Conservation (phyloP, 2,113 vertebrate genomes). For the Oncorhynchus masou region DNA sequence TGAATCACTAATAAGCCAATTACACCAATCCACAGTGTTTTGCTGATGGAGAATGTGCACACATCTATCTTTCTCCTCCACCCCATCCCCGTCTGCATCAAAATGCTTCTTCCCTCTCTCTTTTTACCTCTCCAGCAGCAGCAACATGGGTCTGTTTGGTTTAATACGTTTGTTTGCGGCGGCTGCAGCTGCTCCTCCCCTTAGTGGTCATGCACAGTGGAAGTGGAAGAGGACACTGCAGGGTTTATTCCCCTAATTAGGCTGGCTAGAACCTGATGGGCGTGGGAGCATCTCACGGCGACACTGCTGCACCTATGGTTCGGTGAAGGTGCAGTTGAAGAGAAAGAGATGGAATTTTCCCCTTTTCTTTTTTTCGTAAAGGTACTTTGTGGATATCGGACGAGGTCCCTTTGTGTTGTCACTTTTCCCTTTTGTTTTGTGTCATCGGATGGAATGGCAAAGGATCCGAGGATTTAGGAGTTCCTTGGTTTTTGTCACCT, state of each 20-base stretch:
- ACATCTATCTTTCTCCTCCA: constrained; percentile 7
- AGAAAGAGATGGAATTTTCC: background rate
- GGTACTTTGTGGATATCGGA: background rate
- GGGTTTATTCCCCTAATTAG: constrained; percentile 63
- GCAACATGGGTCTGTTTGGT: constrained; percentile 57
- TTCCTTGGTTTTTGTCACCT: too few relatives aligned
- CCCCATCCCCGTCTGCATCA: constrained; percentile 16
- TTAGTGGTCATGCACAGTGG: constrained; percentile 35
- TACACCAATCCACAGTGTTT: constrained; percentile 50
- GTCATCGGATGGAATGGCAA: too few relatives aligned
- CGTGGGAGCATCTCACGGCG: background rate
- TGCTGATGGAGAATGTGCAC: constrained; percentile 42
- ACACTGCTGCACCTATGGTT: background rate
- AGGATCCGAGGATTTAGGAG: too few relatives aligned
- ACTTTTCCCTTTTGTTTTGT: background rate
- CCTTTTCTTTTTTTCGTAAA: background rate
- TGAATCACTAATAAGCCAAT: constrained; percentile 61
- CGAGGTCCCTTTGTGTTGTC: too few relatives aligned
- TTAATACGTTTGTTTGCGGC: constrained; percentile 65
- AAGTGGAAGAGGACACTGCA: constrained; percentile 47
- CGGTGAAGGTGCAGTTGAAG: background rate
- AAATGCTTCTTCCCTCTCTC: background rate
- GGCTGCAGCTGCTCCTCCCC: constrained; percentile 14
- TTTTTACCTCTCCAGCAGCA: constrained; percentile 35
- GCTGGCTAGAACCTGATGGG: constrained; percentile 14